phyloP scores from a whole-genome alignment of 2,797 vertebrate species.

The Sebastes kiyomatsui region DNA sequence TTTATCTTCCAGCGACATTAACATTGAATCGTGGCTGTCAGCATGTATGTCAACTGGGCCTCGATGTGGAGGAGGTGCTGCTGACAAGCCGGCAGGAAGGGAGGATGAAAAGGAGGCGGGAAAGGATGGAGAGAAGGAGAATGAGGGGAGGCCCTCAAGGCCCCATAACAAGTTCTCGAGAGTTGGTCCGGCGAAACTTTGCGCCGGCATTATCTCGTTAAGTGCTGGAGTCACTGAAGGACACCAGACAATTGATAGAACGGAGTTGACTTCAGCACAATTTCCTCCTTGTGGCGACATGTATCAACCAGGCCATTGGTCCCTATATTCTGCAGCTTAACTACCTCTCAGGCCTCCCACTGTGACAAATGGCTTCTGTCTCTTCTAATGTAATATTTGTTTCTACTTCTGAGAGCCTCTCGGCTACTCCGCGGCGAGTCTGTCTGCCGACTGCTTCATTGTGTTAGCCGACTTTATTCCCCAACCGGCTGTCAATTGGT shows the following conservation, averaged over 20 bases:
- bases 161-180: conserved; percentile 54
- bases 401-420: conserved; percentile 77
- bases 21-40: conserved; percentile 61
- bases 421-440: conserved; percentile 63
- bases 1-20: conserved; percentile 58
- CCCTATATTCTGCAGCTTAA: conserved; percentile 79
- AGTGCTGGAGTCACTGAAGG: conserved; percentile 69
- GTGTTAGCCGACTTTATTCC: conserved; percentile 79
- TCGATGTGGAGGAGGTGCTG: conserved; percentile 36
- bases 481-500: conserved; percentile 69
- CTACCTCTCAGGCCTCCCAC: conserved; percentile 81
- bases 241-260: conserved; percentile 84
- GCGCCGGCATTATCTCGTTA: conserved; percentile 56
- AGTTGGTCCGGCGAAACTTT: conserved; percentile 55
- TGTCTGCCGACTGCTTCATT: conserved; percentile 75
- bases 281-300: conserved; percentile 82
- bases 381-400: conserved; percentile 87
- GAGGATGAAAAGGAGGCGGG: conserved; percentile 1
- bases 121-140: not conserved
- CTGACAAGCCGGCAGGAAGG: conserved; percentile 35
- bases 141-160: conserved; percentile 36
- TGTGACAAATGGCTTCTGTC: conserved; percentile 89
- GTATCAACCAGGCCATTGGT: conserved; percentile 71
- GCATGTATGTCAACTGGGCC: conserved; percentile 37
- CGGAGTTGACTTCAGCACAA: conserved; percentile 87